Base-by-base conservation (phyloP, 2,113 vertebrate species). In the Gnathonemus longibarbis region DNA sequence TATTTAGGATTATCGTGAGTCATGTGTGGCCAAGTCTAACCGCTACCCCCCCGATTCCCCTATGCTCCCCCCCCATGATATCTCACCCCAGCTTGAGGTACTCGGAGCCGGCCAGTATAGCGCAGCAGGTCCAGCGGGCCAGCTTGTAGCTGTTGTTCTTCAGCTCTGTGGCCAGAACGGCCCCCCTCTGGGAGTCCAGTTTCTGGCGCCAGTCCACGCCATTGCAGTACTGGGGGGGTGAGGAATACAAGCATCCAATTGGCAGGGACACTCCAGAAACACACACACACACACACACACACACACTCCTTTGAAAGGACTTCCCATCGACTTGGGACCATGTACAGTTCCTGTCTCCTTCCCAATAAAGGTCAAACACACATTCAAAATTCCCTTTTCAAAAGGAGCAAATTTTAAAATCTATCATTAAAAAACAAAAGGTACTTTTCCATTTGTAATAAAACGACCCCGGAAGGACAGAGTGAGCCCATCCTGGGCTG, bases 71-170 rank as follows among this genome's bases (percentile, higher is more conserved):
- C 39, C 45, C n/a, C 27, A n/a, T 50, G n/a, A 50, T 8, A 24
- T 84, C 97, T 98, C 93, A 99, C 98, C 98, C 98, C 0, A 99
- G 96, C 91, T 99, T 99, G 7, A 99, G 97, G 92, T 99, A 99
- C 92, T 99, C 98, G 0, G 98, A 99, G 1, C 98, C 98, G 0
- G 98, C 98, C 94, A 99, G 95, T 94, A 99, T 93, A 0, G 98
- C 98, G 0, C 98, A 99, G 94, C 98, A 98, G 0, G 98, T 99
- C 98, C 98, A 99, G 21, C 98, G 97, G 5, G 98, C 98, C 93
- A 99, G 89, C 91, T 99, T 99, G 95, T 99, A 99, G 96, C 98
- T 99, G 96, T 99, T 99, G 92, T 99, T 99, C 95, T 99, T 99
- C 94, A 99, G 95, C 95, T 99, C 98, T 0, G 98, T 99, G 95